These are phyloP conservation scores for Scaptomyza caliginosa DNA, from an alignment of 2,888 invertebrate genomes.

Conservation along the genomic window DNA sequence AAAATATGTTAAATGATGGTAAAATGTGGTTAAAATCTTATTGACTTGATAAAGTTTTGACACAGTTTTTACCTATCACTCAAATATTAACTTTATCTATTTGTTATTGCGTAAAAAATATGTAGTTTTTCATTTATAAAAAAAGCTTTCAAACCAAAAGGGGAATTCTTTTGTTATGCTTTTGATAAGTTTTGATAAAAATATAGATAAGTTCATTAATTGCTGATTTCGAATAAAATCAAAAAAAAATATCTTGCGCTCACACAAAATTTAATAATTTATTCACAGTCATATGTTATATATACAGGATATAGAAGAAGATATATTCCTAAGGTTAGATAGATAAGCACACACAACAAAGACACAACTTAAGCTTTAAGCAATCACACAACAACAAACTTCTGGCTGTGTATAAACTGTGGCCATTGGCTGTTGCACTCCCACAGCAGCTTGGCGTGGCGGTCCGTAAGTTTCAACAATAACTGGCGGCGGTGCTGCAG, in stretches of 20 bases:
- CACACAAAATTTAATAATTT: slow-evolving; percentile 47
- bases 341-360: slow-evolving; percentile 4
- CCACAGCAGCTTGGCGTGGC: slow-evolving; percentile 28
- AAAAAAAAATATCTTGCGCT: too few relatives aligned
- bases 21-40: too few relatives aligned
- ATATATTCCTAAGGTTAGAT: not conserved
- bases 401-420: slow-evolving; percentile 67
- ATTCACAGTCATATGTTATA: slow-evolving; percentile 36
- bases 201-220: not conserved
- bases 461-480: slow-evolving; percentile 38
- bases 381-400: slow-evolving; percentile 68
- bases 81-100: not conserved
- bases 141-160: not conserved
- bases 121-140: not conserved
- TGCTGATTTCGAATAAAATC: too few relatives aligned
- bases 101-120: not conserved
- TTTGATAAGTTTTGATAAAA: not conserved
- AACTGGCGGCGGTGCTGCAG: slow-evolving; percentile 47
- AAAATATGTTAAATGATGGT: not conserved
- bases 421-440: slow-evolving; percentile 36
- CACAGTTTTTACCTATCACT: slow-evolving; percentile 23
- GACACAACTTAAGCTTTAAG: slow-evolving; percentile 34
- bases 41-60: not conserved
- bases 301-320: slow-evolving; percentile 5
- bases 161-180: not conserved